These are phyloP conservation scores for Aepyceros melampus DNA, from an alignment of 2,113 vertebrate species.

Conservation along the genomic window DNA sequence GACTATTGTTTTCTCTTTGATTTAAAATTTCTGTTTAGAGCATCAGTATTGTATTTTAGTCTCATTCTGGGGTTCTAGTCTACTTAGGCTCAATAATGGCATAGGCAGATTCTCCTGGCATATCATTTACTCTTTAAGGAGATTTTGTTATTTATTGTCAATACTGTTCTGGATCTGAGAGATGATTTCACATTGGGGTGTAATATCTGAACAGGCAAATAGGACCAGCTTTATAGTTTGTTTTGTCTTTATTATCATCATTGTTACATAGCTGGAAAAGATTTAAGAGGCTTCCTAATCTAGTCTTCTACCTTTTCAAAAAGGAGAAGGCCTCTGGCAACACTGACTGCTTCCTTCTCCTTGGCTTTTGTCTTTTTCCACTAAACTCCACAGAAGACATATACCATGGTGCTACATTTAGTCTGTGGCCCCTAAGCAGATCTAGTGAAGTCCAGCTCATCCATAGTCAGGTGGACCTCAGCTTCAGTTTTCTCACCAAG, in stretches of 20 bases:
- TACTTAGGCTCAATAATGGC: constrained; percentile 2
- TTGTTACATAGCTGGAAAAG: not conserved
- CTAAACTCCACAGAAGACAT: not conserved
- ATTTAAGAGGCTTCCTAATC: not conserved
- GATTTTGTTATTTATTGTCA: not conserved
- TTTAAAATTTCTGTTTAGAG: not conserved
- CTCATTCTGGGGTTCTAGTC: not conserved
- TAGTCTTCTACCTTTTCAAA: not conserved
- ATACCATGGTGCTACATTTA: not conserved
- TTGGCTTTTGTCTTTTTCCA: not conserved
- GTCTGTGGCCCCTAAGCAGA: not conserved
- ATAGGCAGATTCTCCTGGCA: not conserved
- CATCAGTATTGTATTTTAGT: not conserved
- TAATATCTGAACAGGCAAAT: not conserved
- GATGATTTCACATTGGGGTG: not conserved
- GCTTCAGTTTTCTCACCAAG: not conserved
- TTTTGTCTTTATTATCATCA: not conserved
- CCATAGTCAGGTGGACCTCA: not conserved
- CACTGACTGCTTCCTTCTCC: not conserved
- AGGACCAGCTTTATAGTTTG: not conserved
- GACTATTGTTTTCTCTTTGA: not conserved
- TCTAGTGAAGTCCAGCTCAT: not conserved
- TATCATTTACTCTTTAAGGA: not conserved
- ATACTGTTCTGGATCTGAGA: not conserved
- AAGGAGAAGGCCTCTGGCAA: not conserved